Conservation (phyloP, 2,797 vertebrate species). For the Enteromius afrohamiltoni region DNA sequence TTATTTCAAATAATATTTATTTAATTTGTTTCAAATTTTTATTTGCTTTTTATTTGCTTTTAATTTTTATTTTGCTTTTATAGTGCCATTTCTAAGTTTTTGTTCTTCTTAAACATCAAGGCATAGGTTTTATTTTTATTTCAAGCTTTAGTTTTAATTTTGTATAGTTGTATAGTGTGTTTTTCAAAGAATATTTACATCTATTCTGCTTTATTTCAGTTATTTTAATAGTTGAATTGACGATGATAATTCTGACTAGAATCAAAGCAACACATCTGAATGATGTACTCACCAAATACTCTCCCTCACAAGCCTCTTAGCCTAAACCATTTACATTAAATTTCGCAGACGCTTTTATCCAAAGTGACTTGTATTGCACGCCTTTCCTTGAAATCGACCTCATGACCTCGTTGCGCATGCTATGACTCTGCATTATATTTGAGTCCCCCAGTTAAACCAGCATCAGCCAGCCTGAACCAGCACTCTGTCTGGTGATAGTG, state of each 20-base stretch:
- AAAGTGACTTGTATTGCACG: neutral
- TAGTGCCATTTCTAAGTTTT: neutral
- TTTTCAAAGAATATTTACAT: neutral
- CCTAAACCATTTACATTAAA: neutral
- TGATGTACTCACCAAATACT: neutral
- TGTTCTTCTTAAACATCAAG: neutral
- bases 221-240: neutral
- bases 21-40: too few relatives aligned
- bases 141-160: neutral
- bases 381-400: neutral
- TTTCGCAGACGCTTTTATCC: neutral
- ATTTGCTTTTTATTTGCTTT: too few relatives aligned
- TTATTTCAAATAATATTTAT: neutral
- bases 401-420: neutral
- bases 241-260: neutral
- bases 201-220: neutral
- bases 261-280: neutral
- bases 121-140: neutral
- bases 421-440: neutral
- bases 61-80: too few relatives aligned
- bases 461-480: neutral
- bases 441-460: neutral
- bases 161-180: neutral
- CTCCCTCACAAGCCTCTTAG: neutral
- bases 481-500: neutral